A percentile compares a stretch with the other conserved stretches of the same genome.
phyloP scores from a whole-genome alignment of 37 sponge, comb jelly and placozoan genomes.

The Halichondria panicea region DNA sequence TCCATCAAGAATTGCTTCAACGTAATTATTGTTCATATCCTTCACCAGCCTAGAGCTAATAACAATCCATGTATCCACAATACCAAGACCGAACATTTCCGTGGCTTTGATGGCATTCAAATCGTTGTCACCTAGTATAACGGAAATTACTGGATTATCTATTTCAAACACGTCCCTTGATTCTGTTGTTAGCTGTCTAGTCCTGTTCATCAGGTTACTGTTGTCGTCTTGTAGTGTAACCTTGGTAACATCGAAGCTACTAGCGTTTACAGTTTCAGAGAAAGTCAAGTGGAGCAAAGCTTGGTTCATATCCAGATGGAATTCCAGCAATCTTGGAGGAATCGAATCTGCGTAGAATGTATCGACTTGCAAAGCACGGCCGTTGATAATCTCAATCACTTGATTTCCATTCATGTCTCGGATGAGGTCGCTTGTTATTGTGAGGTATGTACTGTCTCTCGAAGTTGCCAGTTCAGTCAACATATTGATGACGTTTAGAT shows the following conservation, averaged over 20 bases:
- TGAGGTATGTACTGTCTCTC: constrained; percentile 53
- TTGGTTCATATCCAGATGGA: constrained; percentile 66
- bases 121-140: constrained; percentile 56
- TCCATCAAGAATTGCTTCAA: constrained; percentile 51
- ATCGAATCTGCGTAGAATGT: constrained; percentile 52
- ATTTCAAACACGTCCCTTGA: constrained; percentile 4
- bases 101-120: constrained; percentile 68
- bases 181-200: constrained; percentile 43
- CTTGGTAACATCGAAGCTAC: constrained; percentile 58
- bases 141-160: constrained; percentile 34
- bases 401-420: constrained; percentile 77
- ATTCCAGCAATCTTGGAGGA: constrained; percentile 44
- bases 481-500: constrained; percentile 71
- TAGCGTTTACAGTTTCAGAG: constrained; percentile 78
- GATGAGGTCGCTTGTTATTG: constrained; percentile 33
- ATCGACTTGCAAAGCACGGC: constrained; percentile 48
- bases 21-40: constrained; percentile 77
- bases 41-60: constrained; percentile 31
- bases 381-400: constrained; percentile 49
- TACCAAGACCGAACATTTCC: constrained; percentile 56
- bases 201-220: constrained; percentile 32
- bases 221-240: constrained; percentile 53
- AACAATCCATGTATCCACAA: constrained; percentile 63
- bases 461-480: constrained; percentile 50
- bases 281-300: constrained; percentile 65